These are phyloP conservation scores for Apoderus coryli DNA, from an alignment of 2,888 invertebrate genomes.

Conservation along the genomic window DNA sequence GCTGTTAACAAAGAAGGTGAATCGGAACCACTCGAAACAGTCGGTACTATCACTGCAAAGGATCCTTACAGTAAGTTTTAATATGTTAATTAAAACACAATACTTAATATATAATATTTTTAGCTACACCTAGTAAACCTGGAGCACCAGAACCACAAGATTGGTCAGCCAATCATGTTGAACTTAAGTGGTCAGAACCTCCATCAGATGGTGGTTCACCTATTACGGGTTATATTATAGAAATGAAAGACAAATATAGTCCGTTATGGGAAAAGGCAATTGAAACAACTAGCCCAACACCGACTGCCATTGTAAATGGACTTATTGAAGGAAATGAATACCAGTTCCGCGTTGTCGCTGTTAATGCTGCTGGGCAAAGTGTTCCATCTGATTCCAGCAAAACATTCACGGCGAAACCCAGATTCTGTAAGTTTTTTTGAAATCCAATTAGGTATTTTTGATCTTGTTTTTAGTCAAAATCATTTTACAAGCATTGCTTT, in stretches of 20 bases:
- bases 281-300: conserved; percentile 61
- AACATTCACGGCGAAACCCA: conserved; percentile 71
- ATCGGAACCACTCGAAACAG: conserved; percentile 89
- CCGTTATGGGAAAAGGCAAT: conserved; percentile 87
- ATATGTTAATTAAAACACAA: not conserved
- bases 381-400: conserved; percentile 83
- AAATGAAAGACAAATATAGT: conserved; percentile 85
- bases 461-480: too few species aligned
- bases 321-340: conserved; percentile 92
- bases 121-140: conserved; percentile 76
- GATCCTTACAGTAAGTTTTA: conserved; percentile 78
- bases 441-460: not conserved
- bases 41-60: conserved; percentile 80
- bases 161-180: conserved; percentile 86
- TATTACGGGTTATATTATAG: conserved; percentile 82
- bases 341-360: conserved; percentile 89
- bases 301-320: conserved; percentile 72
- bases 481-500: too few species aligned
- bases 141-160: conserved; percentile 83
- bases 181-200: conserved; percentile 82
- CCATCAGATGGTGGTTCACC: conserved; percentile 87
- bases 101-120: conserved; percentile 17
- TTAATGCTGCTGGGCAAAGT: conserved; percentile 90
- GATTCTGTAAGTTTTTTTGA: conserved; percentile 54
- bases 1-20: conserved; percentile 92